Percentiles rank a stretch among this genome's conserved stretches.
These are phyloP conservation scores for Lepidonotus clava DNA, from an alignment of 2,888 invertebrate genomes.

Conservation along the genomic window DNA sequence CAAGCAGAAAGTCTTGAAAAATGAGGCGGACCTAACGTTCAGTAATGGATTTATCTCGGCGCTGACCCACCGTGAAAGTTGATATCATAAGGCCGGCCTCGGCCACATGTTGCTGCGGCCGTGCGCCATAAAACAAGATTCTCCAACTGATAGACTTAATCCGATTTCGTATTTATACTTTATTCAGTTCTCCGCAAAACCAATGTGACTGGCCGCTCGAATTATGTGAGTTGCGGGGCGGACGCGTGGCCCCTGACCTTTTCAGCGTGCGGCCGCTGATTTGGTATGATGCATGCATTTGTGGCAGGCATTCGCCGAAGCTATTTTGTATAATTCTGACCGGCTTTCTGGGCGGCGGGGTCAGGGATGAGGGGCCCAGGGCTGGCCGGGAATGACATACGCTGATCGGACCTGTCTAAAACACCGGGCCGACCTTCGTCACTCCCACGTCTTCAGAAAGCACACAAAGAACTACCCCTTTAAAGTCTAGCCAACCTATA, in stretches of 20 bases:
- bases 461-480: conserved; percentile 29
- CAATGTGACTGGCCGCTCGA: conserved; percentile 43
- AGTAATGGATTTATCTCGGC: conserved; percentile 44
- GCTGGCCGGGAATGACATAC: conserved; percentile 41
- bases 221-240: background rate
- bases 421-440: conserved; percentile 29
- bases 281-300: conserved; percentile 51
- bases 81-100: background rate
- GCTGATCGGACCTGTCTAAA: conserved; percentile 46
- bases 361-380: conserved; percentile 36
- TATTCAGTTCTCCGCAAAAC: conserved; percentile 52
- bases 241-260: conserved; percentile 34
- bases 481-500: too few relatives aligned
- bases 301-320: conserved; percentile 43
- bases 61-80: conserved; percentile 23
- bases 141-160: conserved; percentile 48
- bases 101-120: conserved; percentile 22
- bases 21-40: background rate
- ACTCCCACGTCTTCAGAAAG: conserved; percentile 22
- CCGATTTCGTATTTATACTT: conserved; percentile 50
- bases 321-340: conserved; percentile 50
- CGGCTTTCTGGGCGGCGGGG: background rate
- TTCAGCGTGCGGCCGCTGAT: conserved; percentile 30
- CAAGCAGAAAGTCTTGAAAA: conserved; percentile 34
- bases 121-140: conserved; percentile 23